Conservation (phyloP, 1,140 invertebrate species). For the Zaprionus capensis region DNA sequence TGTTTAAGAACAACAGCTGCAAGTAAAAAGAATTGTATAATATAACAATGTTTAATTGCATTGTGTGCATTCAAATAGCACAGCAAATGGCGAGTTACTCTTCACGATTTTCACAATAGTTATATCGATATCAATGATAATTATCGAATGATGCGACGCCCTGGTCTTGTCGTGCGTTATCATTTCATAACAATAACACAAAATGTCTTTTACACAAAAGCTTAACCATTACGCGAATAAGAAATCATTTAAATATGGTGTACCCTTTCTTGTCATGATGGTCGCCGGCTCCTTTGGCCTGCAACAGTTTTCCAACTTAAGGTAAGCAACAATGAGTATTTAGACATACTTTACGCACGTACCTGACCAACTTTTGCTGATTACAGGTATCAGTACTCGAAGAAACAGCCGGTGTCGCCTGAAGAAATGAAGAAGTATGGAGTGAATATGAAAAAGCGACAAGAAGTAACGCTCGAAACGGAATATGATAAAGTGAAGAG, state of each 20-base stretch:
- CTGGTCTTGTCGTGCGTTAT: conserved; percentile 15
- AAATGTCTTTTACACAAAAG: conserved; percentile 69
- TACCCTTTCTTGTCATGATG: conserved; percentile 89
- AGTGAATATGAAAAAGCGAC: conserved; percentile 87
- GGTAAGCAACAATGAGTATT: conserved; percentile 84
- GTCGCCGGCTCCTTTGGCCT: conserved; percentile 89
- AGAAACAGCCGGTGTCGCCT: conserved; percentile 86
- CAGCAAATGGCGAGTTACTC: neutral
- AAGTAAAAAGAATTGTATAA: conserved; percentile 9
- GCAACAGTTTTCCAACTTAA: conserved; percentile 88
- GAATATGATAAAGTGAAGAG: conserved; percentile 90
- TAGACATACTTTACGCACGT: neutral
- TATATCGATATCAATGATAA: conserved; percentile 13
- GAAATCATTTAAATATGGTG: conserved; percentile 84
- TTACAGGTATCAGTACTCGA: conserved; percentile 88
- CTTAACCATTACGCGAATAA: conserved; percentile 60
- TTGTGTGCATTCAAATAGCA: neutral
- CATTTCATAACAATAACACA: conserved; percentile 52
- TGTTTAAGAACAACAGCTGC: conserved; percentile 38
- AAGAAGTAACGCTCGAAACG: conserved; percentile 89
- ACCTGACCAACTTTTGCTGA: neutral
- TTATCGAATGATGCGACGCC: neutral
- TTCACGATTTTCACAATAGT: neutral
- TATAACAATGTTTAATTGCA: neutral
- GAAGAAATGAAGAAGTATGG: conserved; percentile 88